Percentiles rank a stretch among this genome's conserved stretches.
Evolutionary conservation across 2,113 vertebrate species (phyloP).

Genomic region (Megalops atlanticus): DNA sequence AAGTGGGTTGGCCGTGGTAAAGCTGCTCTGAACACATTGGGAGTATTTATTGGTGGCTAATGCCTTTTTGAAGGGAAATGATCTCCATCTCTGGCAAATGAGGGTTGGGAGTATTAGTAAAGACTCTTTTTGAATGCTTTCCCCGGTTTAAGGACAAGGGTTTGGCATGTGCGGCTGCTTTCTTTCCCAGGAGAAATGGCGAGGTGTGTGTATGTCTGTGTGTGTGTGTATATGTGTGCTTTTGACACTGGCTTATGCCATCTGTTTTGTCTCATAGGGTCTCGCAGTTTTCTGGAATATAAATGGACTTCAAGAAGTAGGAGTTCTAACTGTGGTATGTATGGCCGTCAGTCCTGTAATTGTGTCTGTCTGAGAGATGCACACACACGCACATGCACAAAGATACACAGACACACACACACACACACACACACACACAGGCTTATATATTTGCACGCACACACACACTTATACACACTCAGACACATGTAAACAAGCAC

Average conservation of each 20-base stretch:
- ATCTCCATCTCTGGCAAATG: too few relatives aligned
- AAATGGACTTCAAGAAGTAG: not conserved
- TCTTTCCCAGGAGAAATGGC: too few relatives aligned
- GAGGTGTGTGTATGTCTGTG: not conserved
- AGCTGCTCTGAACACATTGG: too few relatives aligned
- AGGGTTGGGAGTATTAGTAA: too few relatives aligned
- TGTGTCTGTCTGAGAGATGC: not conserved
- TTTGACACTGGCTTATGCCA: not conserved
- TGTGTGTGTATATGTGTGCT: too few relatives aligned
- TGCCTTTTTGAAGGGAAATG: too few relatives aligned
- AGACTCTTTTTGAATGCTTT: too few relatives aligned
- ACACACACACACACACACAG: not conserved
- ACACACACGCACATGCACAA: not conserved
- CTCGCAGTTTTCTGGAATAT: not conserved
- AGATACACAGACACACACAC: not conserved
- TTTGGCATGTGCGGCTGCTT: not conserved
- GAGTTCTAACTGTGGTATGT: not conserved
- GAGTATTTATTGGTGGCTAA: too few relatives aligned
- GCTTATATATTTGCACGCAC: not conserved
- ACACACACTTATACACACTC: not conserved
- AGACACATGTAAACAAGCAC: not conserved
- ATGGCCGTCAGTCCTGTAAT: not conserved
- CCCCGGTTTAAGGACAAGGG: not conserved
- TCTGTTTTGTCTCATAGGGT: conserved; percentile 1
- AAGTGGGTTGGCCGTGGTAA: too few relatives aligned